These are phyloP conservation scores for Phalacrocorax carbo DNA, from an alignment of 2,113 vertebrate species.

Conservation along the genomic window DNA sequence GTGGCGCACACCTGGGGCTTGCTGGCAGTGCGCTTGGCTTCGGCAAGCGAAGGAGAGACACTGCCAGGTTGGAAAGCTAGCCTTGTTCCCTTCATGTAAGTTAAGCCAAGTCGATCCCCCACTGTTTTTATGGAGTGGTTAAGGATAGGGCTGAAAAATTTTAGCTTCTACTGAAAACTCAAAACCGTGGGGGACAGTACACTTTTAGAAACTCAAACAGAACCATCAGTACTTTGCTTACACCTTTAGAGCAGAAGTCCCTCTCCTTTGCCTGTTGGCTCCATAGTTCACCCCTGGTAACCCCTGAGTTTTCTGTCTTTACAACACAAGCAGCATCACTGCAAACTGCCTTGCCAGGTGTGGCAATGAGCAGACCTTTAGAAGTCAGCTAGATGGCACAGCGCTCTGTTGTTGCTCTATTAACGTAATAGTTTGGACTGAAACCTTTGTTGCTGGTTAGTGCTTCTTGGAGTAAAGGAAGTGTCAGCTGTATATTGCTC, in stretches of 20 bases:
- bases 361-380: background rate
- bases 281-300: background rate
- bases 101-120: background rate
- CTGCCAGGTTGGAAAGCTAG: constrained; percentile 55
- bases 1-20: constrained; percentile 61
- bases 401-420: background rate
- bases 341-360: background rate
- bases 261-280: background rate
- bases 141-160: constrained; percentile 45
- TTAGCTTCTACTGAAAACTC: background rate
- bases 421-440: constrained; percentile 8
- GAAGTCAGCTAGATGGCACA: background rate
- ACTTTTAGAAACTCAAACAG: background rate
- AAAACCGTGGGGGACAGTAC: background rate
- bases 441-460: constrained; percentile 10
- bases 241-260: background rate
- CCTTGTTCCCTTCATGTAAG: constrained; percentile 13
- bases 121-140: constrained; percentile 53
- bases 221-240: background rate
- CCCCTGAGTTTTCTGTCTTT: background rate
- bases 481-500: constrained; percentile 42
- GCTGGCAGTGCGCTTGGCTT: constrained; percentile 22
- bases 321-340: background rate
- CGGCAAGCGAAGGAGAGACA: background rate
- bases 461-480: constrained; percentile 52